Evolutionary conservation across 2,888 invertebrate genomes (phyloP).

Genomic region (Scaptomyza caliginosa): DNA sequence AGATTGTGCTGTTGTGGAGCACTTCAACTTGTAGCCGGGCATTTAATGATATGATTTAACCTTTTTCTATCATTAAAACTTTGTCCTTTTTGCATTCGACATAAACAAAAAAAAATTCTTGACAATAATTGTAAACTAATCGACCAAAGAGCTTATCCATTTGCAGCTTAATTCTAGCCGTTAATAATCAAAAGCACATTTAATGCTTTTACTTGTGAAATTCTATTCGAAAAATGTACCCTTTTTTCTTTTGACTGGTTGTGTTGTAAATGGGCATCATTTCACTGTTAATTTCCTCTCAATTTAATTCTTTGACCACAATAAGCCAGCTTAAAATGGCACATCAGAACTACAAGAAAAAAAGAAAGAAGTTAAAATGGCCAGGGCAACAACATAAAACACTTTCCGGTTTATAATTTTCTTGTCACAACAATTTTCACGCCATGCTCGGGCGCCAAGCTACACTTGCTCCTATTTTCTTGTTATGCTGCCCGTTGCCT

Average conservation of each 20-base stretch:
- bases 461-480: background rate
- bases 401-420: constrained; percentile 81
- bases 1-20: constrained; percentile 7
- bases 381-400: constrained; percentile 72
- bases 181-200: background rate
- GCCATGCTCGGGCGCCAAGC: constrained; percentile 71
- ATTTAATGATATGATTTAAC: background rate
- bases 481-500: constrained; percentile 16
- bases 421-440: constrained; percentile 81
- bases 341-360: background rate
- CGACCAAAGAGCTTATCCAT: background rate
- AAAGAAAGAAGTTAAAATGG: constrained; percentile 41
- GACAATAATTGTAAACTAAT: background rate
- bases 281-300: constrained; percentile 70
- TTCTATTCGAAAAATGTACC: constrained; percentile 3
- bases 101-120: too few species aligned
- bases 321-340: constrained; percentile 51
- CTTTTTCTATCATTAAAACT: too few species aligned
- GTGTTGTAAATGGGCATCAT: constrained; percentile 59
- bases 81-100: too few species aligned
- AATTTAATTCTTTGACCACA: constrained; percentile 60
- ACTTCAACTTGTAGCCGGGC: background rate
- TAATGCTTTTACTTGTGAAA: constrained; percentile 1
- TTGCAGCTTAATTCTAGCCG: background rate
- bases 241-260: background rate